Evolutionary conservation across 2,888 invertebrate species (phyloP), one percentile per base, ranked within the genome.

Genomic region (Chrysolina haemoptera): DNA sequence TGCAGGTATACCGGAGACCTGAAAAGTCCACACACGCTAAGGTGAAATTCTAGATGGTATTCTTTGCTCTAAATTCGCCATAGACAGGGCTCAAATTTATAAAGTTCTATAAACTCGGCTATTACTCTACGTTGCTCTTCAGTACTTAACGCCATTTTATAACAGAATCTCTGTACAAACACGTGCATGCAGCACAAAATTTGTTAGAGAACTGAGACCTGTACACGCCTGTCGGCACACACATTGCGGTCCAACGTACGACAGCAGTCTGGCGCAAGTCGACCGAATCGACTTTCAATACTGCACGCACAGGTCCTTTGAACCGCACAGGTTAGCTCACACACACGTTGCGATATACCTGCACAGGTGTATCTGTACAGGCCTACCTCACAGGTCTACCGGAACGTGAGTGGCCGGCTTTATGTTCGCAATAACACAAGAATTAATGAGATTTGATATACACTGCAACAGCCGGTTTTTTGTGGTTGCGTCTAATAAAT

Each of bases 31-130:
- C n/a, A n/a, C n/a, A n/a, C n/a, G n/a, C n/a, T n/a, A n/a, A n/a
- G n/a, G n/a, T n/a, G n/a, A n/a, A n/a, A n/a, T n/a, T n/a, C n/a
- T n/a, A n/a, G n/a, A n/a, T 73, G 75, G 69, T n/a, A n/a, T n/a
- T n/a, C 82, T 64, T 75, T 80, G 18, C 71, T 74, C 76, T 80
- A 79, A 12, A 80, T 70, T 40, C 75, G 66, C 82, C 83, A 83
- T 18, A 83, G 68, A 62, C 70, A 70, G 8, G 70, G 70, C 16
- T 69, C 62, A 48, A 14, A 9, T 59, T 62, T n/a, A n/a, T n/a
- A n/a, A n/a, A n/a, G n/a, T n/a, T 62, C 62, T 11, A 62, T 62
- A 27, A 62, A 62, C 10, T 62, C 62, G n/a, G n/a, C 48, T 16
- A 48, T 48, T 48, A 48, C 48, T 48, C 35, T 35, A 35, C 35